These are phyloP conservation scores for Zaprionus davidi DNA, from an alignment of 1,140 invertebrate species.

Conservation along the genomic window DNA sequence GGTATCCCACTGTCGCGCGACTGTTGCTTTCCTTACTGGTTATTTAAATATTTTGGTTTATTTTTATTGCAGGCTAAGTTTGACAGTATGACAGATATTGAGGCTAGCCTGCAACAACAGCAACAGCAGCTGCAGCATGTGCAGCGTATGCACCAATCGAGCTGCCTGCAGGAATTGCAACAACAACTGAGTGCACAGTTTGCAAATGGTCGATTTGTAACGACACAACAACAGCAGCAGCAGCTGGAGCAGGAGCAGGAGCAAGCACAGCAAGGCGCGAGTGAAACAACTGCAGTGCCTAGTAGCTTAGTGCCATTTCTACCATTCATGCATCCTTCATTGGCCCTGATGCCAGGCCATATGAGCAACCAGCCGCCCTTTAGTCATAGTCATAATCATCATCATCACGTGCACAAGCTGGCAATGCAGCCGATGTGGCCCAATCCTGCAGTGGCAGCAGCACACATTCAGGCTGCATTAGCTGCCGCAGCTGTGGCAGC, in stretches of 20 bases:
- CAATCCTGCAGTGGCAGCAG: conserved; percentile 73
- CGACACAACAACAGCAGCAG: neutral
- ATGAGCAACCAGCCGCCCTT: conserved; percentile 27
- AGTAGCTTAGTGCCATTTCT: conserved; percentile 66
- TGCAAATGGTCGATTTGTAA: conserved; percentile 32
- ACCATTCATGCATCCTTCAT: conserved; percentile 66
- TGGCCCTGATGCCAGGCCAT: conserved; percentile 51
- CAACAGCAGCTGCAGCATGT: conserved; percentile 53
- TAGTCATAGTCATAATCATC: conserved; percentile 22
- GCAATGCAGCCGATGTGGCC: conserved; percentile 76
- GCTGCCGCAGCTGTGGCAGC: conserved; percentile 74
- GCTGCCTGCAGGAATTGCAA: conserved; percentile 66
- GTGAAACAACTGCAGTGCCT: conserved; percentile 13
- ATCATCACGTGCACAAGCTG: conserved; percentile 49
- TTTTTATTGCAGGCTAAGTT: conserved; percentile 56
- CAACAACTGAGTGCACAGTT: conserved; percentile 67
- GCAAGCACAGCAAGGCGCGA: conserved; percentile 6
- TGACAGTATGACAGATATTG: conserved; percentile 71
- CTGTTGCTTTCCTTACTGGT: too few species aligned
- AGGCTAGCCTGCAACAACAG: conserved; percentile 57
- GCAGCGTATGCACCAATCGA: conserved; percentile 66
- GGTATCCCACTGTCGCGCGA: too few species aligned
- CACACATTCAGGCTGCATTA: conserved; percentile 78
- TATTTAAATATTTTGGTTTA: neutral
- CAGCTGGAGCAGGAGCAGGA: neutral